Conservation (phyloP, 2,113 vertebrate genomes). For the Gopherus evgoodei region DNA sequence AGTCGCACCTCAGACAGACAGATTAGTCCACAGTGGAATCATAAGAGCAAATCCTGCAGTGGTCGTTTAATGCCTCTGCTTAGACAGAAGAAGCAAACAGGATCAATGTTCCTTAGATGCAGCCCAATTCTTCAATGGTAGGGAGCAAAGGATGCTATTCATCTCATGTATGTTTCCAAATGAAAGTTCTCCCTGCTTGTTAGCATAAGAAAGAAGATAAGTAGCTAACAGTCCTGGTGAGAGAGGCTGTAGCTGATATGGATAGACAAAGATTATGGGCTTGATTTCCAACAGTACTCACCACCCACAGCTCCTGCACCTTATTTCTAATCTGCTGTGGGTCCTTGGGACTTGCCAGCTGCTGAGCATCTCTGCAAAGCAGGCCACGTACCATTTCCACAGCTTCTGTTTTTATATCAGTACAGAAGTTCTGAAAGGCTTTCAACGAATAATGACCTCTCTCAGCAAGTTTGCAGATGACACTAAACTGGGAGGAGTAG, state of each 20-base stretch:
- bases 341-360: background rate
- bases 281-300: background rate
- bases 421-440: background rate
- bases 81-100: background rate
- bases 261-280: background rate
- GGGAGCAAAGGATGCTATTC: background rate
- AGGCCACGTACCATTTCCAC: background rate
- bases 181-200: background rate
- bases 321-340: background rate
- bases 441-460: background rate
- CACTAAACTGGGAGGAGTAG: too few relatives aligned
- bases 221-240: background rate
- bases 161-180: background rate
- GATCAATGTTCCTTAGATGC: background rate
- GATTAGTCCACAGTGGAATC: background rate
- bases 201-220: background rate
- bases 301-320: background rate
- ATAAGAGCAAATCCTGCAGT: background rate
- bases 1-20: background rate
- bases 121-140: background rate
- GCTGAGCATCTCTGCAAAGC: background rate
- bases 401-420: background rate
- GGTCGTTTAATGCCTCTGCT: background rate
- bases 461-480: too few relatives aligned
- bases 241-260: background rate